phyloP scores from a whole-genome alignment of 2,888 invertebrate genomes.

The Drosophila pseudotakahashii region DNA sequence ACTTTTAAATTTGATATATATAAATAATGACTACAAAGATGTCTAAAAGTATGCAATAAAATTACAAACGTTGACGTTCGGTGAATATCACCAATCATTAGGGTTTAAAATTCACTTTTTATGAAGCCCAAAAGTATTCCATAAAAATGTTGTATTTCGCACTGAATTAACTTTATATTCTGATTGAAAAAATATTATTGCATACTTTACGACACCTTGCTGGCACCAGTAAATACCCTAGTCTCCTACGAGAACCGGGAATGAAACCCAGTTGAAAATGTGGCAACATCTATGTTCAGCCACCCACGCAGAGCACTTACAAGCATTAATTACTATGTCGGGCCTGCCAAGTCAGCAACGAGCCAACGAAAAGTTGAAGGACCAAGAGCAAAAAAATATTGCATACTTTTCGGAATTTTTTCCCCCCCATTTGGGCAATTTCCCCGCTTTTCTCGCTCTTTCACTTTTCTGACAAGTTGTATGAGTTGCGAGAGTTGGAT shows the following conservation, averaged over 20 bases:
- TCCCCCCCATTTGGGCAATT: conserved; percentile 25
- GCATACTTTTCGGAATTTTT: conserved; percentile 66
- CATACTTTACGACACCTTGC: no score
- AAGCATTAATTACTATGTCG: conserved; percentile 73
- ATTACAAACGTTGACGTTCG: no score
- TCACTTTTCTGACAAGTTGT: conserved; percentile 32
- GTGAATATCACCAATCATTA: no score
- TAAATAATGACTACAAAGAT: no score
- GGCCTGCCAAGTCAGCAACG: conserved; percentile 59
- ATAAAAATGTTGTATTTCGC: no score
- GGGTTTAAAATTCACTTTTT: no score
- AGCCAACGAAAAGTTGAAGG: conserved; percentile 43
- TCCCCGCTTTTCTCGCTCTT: conserved; percentile 10
- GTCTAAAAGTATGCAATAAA: no score
- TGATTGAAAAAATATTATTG: no score
- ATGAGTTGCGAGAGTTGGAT: conserved; percentile 54
- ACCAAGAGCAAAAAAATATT: conserved; percentile 49
- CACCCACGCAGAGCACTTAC: conserved; percentile 51
- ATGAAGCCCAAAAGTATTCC: no score
- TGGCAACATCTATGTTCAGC: conserved; percentile 30
- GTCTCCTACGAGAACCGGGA: no score
- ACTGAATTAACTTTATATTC: no score
- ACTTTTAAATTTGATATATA: no score
- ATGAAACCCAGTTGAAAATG: conserved; percentile 52
- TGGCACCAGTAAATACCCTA: background rate